Evolutionary conservation across 2,113 vertebrate species (phyloP).

Genomic region (Paramisgurnus dabryanus): DNA sequence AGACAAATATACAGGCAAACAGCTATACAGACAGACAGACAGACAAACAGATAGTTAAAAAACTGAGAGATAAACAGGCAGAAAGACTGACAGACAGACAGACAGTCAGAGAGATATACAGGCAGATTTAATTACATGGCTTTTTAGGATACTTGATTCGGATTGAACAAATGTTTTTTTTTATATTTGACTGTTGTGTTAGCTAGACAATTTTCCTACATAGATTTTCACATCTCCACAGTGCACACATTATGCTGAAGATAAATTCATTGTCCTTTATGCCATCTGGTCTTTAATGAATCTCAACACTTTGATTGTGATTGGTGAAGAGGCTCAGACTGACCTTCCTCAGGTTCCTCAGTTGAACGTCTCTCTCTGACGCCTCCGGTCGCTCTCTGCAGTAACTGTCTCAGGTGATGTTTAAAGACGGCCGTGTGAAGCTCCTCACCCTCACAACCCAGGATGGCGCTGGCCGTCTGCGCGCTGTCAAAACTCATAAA

Average conservation of each 20-base stretch:
- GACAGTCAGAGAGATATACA: too few relatives aligned
- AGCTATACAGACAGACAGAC: neutral
- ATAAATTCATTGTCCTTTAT: too few relatives aligned
- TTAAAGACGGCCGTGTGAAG: slow-evolving; percentile 90
- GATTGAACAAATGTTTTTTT: too few relatives aligned
- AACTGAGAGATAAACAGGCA: neutral
- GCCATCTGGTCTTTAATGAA: too few relatives aligned
- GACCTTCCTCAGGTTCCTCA: slow-evolving; percentile 65
- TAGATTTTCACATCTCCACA: too few relatives aligned
- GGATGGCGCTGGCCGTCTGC: slow-evolving; percentile 73
- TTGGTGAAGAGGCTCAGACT: neutral
- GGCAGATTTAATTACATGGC: too few relatives aligned
- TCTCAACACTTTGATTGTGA: too few relatives aligned
- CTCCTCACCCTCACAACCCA: slow-evolving; percentile 91
- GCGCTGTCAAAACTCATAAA: slow-evolving; percentile 89
- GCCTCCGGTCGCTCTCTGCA: slow-evolving; percentile 77
- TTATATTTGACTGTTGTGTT: too few relatives aligned
- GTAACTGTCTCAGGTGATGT: slow-evolving; percentile 89
- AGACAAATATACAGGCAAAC: too few relatives aligned
- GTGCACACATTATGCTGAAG: too few relatives aligned
- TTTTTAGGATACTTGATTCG: too few relatives aligned
- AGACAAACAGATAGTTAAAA: neutral
- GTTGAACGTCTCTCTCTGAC: slow-evolving; percentile 38
- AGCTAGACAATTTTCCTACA: too few relatives aligned
- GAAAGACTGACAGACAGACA: slow-evolving; percentile 4